phyloP scores from a whole-genome alignment of 1,140 invertebrate genomes.

The Oryzaephilus surinamensis region DNA sequence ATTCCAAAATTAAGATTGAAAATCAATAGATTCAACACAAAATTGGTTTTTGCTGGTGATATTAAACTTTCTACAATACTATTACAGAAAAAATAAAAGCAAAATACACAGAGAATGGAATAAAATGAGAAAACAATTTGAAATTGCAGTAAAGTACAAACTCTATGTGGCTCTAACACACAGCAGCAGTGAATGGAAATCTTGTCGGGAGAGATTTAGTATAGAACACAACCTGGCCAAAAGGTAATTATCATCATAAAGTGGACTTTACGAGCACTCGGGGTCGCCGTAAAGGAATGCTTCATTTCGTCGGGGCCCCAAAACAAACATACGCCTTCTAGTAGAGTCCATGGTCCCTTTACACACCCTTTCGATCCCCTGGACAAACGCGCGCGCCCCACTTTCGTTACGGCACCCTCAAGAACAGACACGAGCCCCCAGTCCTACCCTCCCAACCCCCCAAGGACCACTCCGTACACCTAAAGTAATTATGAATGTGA shows the following conservation, averaged over 20 bases:
- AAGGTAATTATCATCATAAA: slow-evolving; percentile 51
- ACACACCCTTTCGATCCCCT: slow-evolving; percentile 11
- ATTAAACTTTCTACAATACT: no score
- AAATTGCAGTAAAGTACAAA: no score
- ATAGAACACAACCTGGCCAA: slow-evolving; percentile 7
- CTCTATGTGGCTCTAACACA: no score
- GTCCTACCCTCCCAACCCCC: slow-evolving; percentile 13
- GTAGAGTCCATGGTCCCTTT: slow-evolving; percentile 5
- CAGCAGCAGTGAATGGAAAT: no score
- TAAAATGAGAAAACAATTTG: no score
- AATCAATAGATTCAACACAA: no score
- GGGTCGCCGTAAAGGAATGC: slow-evolving; percentile 48
- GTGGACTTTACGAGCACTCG: slow-evolving; percentile 50
- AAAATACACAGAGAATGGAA: no score
- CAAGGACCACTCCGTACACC: slow-evolving; percentile 23
- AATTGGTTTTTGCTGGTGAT: no score
- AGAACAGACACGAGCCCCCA: slow-evolving; percentile 15
- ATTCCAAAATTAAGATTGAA: no score
- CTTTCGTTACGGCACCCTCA: slow-evolving; percentile 3
- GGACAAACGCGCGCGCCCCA: slow-evolving; percentile 9
- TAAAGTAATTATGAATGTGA: slow-evolving; percentile 32
- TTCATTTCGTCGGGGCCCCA: slow-evolving; percentile 40
- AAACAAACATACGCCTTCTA: slow-evolving; percentile 24
- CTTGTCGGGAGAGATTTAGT: slow-evolving; percentile 10
- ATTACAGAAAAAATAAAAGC: no score